Percentiles rank a stretch among this genome's conserved stretches.
phyloP scores from a whole-genome alignment of 2,797 vertebrate genomes.

The Nyctalus aviator region DNA sequence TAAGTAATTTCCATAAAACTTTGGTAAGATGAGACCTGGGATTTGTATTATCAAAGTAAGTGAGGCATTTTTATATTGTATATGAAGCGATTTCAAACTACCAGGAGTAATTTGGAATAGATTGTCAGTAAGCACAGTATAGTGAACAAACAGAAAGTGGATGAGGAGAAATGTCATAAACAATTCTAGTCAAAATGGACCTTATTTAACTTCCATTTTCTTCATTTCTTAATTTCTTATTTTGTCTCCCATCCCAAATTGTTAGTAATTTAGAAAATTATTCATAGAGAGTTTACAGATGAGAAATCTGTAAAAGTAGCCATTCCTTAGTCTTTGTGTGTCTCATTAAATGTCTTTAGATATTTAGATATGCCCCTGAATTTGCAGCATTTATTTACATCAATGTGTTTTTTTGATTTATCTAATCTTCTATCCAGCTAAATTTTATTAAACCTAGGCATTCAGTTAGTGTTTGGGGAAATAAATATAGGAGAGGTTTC shows the following conservation, averaged over 20 bases:
- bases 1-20: slow-evolving; percentile 41
- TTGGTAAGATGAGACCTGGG: neutral
- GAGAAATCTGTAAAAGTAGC: slow-evolving; percentile 10
- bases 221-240: neutral
- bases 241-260: neutral
- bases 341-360: slow-evolving; percentile 4
- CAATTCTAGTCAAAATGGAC: neutral
- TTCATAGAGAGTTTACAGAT: neutral
- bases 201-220: slow-evolving; percentile 29
- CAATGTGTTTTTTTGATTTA: slow-evolving; percentile 5
- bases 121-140: neutral
- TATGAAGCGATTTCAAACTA: neutral
- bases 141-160: slow-evolving; percentile 20
- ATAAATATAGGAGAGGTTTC: neutral
- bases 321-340: neutral
- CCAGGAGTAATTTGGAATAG: neutral
- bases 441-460: neutral
- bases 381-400: slow-evolving; percentile 40
- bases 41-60: slow-evolving; percentile 18
- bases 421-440: neutral
- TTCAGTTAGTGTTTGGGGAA: neutral
- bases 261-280: neutral
- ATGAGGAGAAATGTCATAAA: neutral
- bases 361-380: neutral
- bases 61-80: neutral